These are phyloP conservation scores for Lithosia quadra DNA, from an alignment of 2,888 invertebrate species.

Conservation along the genomic window DNA sequence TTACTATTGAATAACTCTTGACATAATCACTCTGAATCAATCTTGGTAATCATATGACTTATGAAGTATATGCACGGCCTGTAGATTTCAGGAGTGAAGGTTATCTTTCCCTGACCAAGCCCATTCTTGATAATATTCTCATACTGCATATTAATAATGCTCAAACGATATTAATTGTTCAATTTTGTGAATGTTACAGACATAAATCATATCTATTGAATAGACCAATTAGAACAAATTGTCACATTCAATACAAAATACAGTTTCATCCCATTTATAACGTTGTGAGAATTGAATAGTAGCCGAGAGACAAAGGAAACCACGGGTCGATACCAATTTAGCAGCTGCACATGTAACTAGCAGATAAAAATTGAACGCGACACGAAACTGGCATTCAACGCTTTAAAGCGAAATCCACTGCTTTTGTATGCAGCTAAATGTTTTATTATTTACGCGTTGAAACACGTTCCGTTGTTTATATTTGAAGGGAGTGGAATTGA, in stretches of 20 bases:
- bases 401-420: conserved; percentile 33
- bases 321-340: conserved; percentile 51
- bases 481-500: conserved; percentile 13
- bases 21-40: too few species aligned
- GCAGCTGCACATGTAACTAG: conserved; percentile 46
- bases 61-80: too few species aligned
- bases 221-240: conserved; percentile 41
- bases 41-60: too few species aligned
- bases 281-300: conserved; percentile 37
- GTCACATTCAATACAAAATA: conserved; percentile 36
- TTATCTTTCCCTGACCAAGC: too few species aligned
- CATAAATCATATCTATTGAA: conserved; percentile 29
- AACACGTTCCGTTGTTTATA: conserved; percentile 18
- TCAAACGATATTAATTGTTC: neutral
- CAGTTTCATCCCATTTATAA: conserved; percentile 37
- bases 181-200: neutral
- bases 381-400: conserved; percentile 35
- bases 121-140: neutral
- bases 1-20: too few species aligned
- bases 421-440: conserved; percentile 35
- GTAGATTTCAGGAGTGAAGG: neutral
- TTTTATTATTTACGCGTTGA: conserved; percentile 28
- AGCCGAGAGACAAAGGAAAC: conserved; percentile 46
- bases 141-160: neutral
- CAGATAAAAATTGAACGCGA: conserved; percentile 46